Evolutionary conservation across 1,140 invertebrate genomes (phyloP).

Genomic region (Anoplolepis gracilipes): DNA sequence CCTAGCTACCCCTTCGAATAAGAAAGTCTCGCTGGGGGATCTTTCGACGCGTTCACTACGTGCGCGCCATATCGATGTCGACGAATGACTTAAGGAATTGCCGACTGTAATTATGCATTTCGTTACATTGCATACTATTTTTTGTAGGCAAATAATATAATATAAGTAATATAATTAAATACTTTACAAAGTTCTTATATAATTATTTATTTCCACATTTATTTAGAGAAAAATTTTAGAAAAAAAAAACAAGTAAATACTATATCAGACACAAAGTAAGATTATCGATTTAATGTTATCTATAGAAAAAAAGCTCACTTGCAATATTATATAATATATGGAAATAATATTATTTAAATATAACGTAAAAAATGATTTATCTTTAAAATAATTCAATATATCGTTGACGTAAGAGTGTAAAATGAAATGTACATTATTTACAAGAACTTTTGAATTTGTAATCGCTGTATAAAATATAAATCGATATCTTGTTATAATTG

Average conservation of each 20-base stretch:
- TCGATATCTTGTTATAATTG: not conserved
- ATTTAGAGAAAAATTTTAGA: too few relatives aligned
- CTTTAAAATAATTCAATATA: not conserved
- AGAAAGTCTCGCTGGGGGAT: constrained; percentile 70
- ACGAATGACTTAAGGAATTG: constrained; percentile 19
- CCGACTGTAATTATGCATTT: constrained; percentile 30
- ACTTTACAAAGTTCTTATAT: not conserved
- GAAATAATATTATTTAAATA: not conserved
- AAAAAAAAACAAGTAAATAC: not conserved
- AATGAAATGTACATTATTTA: not conserved
- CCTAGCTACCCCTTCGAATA: constrained; percentile 72
- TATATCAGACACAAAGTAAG: not conserved
- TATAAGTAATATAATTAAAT: not conserved
- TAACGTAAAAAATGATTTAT: not conserved
- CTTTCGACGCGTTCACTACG: constrained; percentile 70
- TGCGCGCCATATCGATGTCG: constrained; percentile 69
- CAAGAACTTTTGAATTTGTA: not conserved
- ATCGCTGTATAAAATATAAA: not conserved
- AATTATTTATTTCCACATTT: not conserved
- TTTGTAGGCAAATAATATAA: too few relatives aligned
- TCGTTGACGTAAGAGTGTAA: not conserved
- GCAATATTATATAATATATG: not conserved
- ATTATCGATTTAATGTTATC: not conserved
- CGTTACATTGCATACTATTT: not conserved
- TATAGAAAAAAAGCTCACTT: not conserved